A percentile compares a stretch with the other conserved stretches of the same genome.
Evolutionary conservation across 2,888 invertebrate species (phyloP).

Genomic region (Pegoplata infirma): DNA sequence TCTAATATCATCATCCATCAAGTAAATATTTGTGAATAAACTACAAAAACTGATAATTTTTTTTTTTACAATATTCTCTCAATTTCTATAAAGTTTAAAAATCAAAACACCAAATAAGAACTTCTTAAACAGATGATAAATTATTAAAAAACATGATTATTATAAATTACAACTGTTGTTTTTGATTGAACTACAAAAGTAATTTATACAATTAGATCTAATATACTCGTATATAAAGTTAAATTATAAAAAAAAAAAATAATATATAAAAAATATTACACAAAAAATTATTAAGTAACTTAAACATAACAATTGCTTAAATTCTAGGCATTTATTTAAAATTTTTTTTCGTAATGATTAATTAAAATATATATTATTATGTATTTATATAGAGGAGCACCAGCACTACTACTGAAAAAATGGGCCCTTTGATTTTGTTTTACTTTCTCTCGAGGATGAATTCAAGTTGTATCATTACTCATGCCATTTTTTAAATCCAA

Average conservation of each 20-base stretch:
- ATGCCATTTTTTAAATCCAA: conserved; percentile 77
- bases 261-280: conserved; percentile 55
- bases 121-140: conserved; percentile 4
- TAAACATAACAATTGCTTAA: conserved; percentile 59
- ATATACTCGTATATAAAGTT: conserved; percentile 2
- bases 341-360: conserved; percentile 14
- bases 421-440: not conserved
- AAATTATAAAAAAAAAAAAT: conserved; percentile 4
- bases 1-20: not conserved
- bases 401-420: conserved; percentile 11
- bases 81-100: not conserved
- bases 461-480: conserved; percentile 75
- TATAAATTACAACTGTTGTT: conserved; percentile 23
- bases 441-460: not conserved
- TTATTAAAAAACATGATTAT: conserved; percentile 11
- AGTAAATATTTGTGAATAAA: conserved; percentile 6
- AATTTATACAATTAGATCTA: conserved; percentile 18
- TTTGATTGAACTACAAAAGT: conserved; percentile 32
- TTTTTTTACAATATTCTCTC: not conserved
- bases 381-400: conserved; percentile 9
- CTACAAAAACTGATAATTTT: not conserved
- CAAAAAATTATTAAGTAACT: conserved; percentile 53
- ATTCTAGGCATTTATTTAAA: conserved; percentile 31
- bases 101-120: no score
- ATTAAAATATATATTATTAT: conserved; percentile 36